Base-by-base conservation (phyloP, 2,888 invertebrate species). In the Meandrusa payeni region DNA sequence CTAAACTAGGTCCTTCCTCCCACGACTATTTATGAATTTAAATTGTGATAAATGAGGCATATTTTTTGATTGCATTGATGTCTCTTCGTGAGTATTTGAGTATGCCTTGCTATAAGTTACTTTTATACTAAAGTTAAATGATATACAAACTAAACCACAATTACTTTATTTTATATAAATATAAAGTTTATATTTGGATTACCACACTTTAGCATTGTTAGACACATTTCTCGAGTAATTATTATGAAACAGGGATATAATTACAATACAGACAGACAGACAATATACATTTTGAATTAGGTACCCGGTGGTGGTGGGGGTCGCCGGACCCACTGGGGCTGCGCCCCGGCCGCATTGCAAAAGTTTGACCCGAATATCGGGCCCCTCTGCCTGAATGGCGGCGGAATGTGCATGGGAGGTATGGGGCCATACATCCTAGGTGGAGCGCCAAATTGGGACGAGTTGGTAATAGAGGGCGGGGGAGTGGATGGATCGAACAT, bases 161-260 rank as follows among this genome's bases (percentile, higher is more conserved):
- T 69, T 61, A 72, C 70, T 76, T 79, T 78, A 77, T 80, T 75
- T 63, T 64, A 64, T 76, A 83, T 80, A 83, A 82, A 83, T 85
- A 85, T 80, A 80, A 64, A 23, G 75, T 79, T 73, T 75, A 66
- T 74, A 72, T 82, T 83, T 81, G 83, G 83, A 81, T 83, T 80
- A 81, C 76, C 77, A 82, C 78, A 78, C 78, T 76, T 74, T 76
- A 77, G 77, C 75, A 74, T 68, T 67, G 72, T 73, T 73, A 76
- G 72, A 59, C 54, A 55, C 44, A 45, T 23, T 17, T 17, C 10
- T 9, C 50, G 45, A 63, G 67, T 70, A 69, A 62, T 61, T 61
- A 64, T 66, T 54, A 55, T 46, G 47, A 52, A 54, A 55, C 53
- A 63, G 49, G 57, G 62, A n/a, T 56, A 59, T 20, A 33, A 40